Base-by-base conservation (phyloP, 1,140 invertebrate genomes). In the Lordiphosa collinella region DNA sequence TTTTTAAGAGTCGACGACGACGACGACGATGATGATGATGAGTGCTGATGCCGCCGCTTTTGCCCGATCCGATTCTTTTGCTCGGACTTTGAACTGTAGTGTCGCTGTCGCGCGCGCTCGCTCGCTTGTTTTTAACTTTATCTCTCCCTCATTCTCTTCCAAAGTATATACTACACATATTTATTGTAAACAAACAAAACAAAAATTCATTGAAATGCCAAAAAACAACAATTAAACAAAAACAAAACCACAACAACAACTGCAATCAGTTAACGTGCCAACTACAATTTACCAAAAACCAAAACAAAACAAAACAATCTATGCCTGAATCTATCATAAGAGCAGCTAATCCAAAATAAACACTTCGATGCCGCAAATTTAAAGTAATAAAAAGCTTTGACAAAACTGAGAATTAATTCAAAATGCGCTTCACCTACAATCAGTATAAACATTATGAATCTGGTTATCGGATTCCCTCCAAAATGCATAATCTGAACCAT, bases 401-500 rank as follows among this genome's bases (percentile, higher is more conserved):
- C 34, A 35, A 35, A 35, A 56, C 8, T 18, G 11, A 34, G 32
- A 51, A 62, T 36, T 32, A 40, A 49, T 38, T 47, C 59, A 78
- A 73, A 80, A 88, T 88, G 86, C 86, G 86, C 60, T 88, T 88
- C 74, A 88, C 86, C 51, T 88, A 88, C 68, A 88, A 88, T 76
- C 86, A 88, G 67, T 88, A 87, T 70, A 88, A 86, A 69, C 80
- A 88, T 67, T 88, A 86, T 37, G 86, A 88, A 47, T 88, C 86
- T 67, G 86, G 86, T 14, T 87, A 88, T 73, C 86, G 86, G 69
- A 88, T 86, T 76, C 80, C 86, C 59, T 88, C 86, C 16, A 88
- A 88, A 70, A 87, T 87, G 80, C 76, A 88, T 59, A 78, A 87
- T 70, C 46, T 66, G 13, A 73, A 75, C 62, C 65, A 73, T 41